These are phyloP conservation scores for Halictus ligatus DNA, from an alignment of 2,888 invertebrate species.

Conservation along the genomic window DNA sequence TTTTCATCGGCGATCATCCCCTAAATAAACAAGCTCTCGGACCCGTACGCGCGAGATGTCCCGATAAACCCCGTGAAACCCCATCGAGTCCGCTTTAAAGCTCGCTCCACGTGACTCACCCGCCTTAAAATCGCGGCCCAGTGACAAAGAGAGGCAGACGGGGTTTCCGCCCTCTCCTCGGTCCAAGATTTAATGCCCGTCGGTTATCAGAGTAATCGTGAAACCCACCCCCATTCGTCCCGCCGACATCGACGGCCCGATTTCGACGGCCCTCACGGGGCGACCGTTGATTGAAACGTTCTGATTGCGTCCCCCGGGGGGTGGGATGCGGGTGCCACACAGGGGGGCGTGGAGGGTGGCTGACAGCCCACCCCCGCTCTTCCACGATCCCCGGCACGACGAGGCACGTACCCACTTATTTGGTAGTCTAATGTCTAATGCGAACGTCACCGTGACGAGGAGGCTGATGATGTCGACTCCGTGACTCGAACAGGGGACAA, in stretches of 20 bases:
- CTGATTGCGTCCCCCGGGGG: conserved; percentile 83
- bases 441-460: conserved; percentile 71
- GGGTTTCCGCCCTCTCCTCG: conserved; percentile 78
- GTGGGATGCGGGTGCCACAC: conserved; percentile 77
- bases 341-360: conserved; percentile 52
- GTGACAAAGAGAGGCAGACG: conserved; percentile 69
- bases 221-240: conserved; percentile 72
- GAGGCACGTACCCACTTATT: conserved; percentile 81
- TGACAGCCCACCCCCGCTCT: conserved; percentile 64
- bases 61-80: conserved; percentile 48
- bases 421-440: conserved; percentile 84
- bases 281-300: conserved; percentile 84
- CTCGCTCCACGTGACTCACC: conserved; percentile 74
- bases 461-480: conserved; percentile 68
- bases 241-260: conserved; percentile 56
- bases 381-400: conserved; percentile 46
- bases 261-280: conserved; percentile 72
- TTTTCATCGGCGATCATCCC: conserved; percentile 21
- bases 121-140: conserved; percentile 72
- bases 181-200: conserved; percentile 82
- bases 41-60: neutral
- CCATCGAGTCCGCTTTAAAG: conserved; percentile 72
- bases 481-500: conserved; percentile 51
- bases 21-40: neutral
- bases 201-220: conserved; percentile 82